Conservation (phyloP, 2,888 invertebrate genomes). For the Hesperia comma region DNA sequence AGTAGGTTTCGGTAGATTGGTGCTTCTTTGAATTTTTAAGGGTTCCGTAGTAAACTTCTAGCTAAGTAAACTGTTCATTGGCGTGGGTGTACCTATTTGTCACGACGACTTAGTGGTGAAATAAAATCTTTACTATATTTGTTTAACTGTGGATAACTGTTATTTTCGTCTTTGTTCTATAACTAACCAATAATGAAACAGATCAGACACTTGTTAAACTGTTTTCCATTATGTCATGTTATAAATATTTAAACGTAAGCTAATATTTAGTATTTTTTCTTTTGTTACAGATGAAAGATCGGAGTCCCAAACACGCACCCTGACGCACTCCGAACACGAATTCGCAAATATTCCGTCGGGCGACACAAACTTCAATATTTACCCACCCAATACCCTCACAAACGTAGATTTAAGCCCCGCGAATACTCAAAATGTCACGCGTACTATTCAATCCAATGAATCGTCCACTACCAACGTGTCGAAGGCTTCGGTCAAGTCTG, state of each 20-base stretch:
- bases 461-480: constrained; percentile 46
- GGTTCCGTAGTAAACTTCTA: no score
- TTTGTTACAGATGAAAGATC: constrained; percentile 71
- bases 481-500: constrained; percentile 60
- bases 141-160: no score
- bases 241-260: neutral
- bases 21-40: no score
- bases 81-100: no score
- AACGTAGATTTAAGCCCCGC: constrained; percentile 41
- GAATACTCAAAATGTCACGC: constrained; percentile 45
- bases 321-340: constrained; percentile 58
- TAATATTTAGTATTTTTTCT: constrained; percentile 36
- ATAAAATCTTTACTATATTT: no score
- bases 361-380: constrained; percentile 58
- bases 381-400: constrained; percentile 37
- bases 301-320: constrained; percentile 54
- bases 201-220: no score
- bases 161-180: no score
- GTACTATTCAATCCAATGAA: constrained; percentile 43
- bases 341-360: constrained; percentile 57
- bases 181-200: no score
- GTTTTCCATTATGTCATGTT: no score
- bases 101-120: no score
- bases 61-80: no score
- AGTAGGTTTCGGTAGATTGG: no score